These are phyloP conservation scores for Drosophila navojoa DNA, from an alignment of 1,140 invertebrate genomes.

Conservation along the genomic window DNA sequence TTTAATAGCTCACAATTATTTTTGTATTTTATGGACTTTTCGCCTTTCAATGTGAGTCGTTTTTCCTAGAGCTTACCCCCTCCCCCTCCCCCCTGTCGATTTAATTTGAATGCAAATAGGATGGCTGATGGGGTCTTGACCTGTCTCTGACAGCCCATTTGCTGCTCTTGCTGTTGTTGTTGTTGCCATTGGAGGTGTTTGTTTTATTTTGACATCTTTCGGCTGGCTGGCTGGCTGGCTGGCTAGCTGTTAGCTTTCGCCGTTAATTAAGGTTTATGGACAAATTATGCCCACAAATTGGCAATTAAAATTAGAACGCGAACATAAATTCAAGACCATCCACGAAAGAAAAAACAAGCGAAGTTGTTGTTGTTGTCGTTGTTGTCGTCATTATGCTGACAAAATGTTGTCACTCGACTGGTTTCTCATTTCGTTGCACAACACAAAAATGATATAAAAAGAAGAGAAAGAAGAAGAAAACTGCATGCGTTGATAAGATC, in stretches of 20 bases:
- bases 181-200: slow-evolving; percentile 64
- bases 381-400: slow-evolving; percentile 46
- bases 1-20: slow-evolving; percentile 4
- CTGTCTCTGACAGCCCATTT: slow-evolving; percentile 23
- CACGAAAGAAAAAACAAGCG: slow-evolving; percentile 15
- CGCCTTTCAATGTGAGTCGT: not conserved
- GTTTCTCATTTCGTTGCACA: slow-evolving; percentile 52
- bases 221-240: slow-evolving; percentile 51
- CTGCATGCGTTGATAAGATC: slow-evolving; percentile 43
- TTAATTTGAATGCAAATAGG: slow-evolving; percentile 77
- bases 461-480: slow-evolving; percentile 35
- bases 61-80: not conserved
- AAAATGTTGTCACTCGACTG: slow-evolving; percentile 74
- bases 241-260: slow-evolving; percentile 69
- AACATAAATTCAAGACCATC: slow-evolving; percentile 75
- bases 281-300: slow-evolving; percentile 83
- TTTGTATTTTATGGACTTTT: slow-evolving; percentile 13
- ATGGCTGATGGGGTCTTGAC: slow-evolving; percentile 42
- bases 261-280: slow-evolving; percentile 81
- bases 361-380: slow-evolving; percentile 27
- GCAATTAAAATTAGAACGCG: slow-evolving; percentile 82
- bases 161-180: slow-evolving; percentile 34
- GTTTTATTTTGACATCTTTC: slow-evolving; percentile 81
- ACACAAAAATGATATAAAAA: slow-evolving; percentile 35
- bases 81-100: slow-evolving; percentile 19